Evolutionary conservation across 1,140 invertebrate genomes (phyloP).

Genomic region (Acyrthosiphon pisum): DNA sequence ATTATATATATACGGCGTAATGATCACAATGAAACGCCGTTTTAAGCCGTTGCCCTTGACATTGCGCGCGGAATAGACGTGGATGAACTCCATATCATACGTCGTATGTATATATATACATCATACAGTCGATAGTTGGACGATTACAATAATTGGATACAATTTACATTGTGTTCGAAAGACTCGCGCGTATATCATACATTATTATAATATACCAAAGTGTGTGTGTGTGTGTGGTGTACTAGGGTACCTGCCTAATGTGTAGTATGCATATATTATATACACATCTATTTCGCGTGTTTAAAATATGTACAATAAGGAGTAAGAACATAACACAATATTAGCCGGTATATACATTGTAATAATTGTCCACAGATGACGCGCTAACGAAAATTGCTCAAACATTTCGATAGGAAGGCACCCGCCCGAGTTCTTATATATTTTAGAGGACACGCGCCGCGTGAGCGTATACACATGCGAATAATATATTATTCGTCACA

Average conservation of each 20-base stretch:
- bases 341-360: neutral
- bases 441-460: neutral
- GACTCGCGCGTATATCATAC: neutral
- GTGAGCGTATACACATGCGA: neutral
- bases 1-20: neutral
- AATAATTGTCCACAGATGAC: neutral
- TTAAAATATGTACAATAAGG: neutral
- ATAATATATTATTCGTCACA: neutral
- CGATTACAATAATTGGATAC: conserved; percentile 9
- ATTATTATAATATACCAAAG: too few species aligned
- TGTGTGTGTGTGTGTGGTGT: too few species aligned
- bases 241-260: neutral
- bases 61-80: conserved; percentile 20
- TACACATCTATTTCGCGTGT: neutral
- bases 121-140: neutral
- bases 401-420: neutral
- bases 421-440: neutral
- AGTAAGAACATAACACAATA: neutral
- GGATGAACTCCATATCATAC: conserved; percentile 15
- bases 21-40: conserved; percentile 22
- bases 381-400: neutral
- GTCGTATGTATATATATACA: neutral
- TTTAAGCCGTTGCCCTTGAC: conserved; percentile 32
- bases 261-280: conserved; percentile 1
- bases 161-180: neutral